phyloP scores from a whole-genome alignment of 2,797 vertebrate species.

The Agapornis canus region DNA sequence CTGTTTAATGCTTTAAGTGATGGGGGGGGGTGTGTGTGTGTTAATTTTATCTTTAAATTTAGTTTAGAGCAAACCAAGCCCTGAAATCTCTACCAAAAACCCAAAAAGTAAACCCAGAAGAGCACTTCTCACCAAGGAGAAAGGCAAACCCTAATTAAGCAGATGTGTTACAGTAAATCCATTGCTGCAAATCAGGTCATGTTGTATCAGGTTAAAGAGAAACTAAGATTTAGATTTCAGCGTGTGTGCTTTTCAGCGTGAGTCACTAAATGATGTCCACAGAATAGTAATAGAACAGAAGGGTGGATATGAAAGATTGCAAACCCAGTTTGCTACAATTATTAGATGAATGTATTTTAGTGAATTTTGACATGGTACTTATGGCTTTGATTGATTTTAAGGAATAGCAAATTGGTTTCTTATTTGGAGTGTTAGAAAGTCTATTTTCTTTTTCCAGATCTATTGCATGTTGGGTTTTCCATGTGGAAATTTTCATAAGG shows the following conservation, averaged over 20 bases:
- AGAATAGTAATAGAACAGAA: background rate
- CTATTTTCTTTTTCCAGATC: background rate
- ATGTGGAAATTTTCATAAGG: background rate
- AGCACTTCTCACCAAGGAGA: background rate
- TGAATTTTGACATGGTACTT: background rate
- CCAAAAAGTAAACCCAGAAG: background rate
- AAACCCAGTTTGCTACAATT: background rate
- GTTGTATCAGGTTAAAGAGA: conserved; percentile 16
- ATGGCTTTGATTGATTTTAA: background rate
- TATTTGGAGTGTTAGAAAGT: background rate
- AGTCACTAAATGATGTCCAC: background rate
- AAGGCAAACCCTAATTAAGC: background rate
- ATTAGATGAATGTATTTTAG: background rate
- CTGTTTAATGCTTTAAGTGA: background rate
- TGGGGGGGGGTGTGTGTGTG: background rate
- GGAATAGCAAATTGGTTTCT: background rate
- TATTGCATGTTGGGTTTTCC: background rate
- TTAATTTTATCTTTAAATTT: background rate
- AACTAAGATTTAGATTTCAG: background rate
- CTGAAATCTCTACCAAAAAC: background rate
- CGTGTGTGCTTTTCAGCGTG: background rate
- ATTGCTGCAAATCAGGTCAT: conserved; percentile 6
- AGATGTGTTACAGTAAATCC: background rate
- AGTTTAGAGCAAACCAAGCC: background rate
- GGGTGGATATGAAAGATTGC: background rate